Evolutionary conservation across 2,797 vertebrate species (phyloP).

Genomic region (Coregonus suidteri): DNA sequence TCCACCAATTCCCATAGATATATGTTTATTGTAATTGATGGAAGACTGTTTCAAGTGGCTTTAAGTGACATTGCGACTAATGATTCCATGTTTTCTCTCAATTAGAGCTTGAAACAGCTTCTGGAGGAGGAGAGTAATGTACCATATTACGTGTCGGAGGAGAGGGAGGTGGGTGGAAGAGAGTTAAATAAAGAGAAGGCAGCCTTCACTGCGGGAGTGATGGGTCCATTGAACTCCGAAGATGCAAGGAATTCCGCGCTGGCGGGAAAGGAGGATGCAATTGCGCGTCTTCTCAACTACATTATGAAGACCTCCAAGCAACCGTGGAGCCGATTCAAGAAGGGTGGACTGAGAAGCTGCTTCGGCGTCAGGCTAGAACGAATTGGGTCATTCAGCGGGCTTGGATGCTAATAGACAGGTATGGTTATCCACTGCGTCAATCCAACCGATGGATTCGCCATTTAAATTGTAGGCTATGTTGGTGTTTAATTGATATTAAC

Average conservation of each 20-base stretch:
- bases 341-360: constrained; percentile 77
- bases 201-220: constrained; percentile 22
- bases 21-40: no score
- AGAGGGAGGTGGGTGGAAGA: constrained; percentile 33
- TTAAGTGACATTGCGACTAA: neutral
- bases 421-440: neutral
- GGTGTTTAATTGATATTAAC: constrained; percentile 1
- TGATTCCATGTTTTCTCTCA: neutral
- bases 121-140: constrained; percentile 61
- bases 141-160: constrained; percentile 49
- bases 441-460: neutral
- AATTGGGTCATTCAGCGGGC: constrained; percentile 81
- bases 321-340: constrained; percentile 76
- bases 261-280: constrained; percentile 41
- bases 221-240: constrained; percentile 41
- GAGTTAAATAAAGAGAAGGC: constrained; percentile 47
- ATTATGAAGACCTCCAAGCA: constrained; percentile 74
- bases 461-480: neutral
- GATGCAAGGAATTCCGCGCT: constrained; percentile 47
- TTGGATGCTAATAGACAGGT: constrained; percentile 70
- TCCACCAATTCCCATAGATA: neutral
- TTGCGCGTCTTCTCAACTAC: constrained; percentile 69
- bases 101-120: constrained; percentile 68
- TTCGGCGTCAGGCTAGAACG: constrained; percentile 79
- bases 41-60: neutral